Conservation (phyloP, 2,113 vertebrate genomes). For the human region GRCh38 chr19:6791501-6792000, state of each 20-base stretch:
- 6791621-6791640: neutral
- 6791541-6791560: neutral
- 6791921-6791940: neutral
- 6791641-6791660: neutral
- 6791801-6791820: neutral
- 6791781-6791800: neutral
- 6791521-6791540: too few species aligned
- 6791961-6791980: neutral
- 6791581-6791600: neutral
- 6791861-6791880: neutral
- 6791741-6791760: neutral
- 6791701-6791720: neutral
- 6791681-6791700: too few species aligned
- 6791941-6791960: neutral
- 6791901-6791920: neutral
- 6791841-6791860: neutral
- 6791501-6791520: too few species aligned
- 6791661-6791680: neutral
- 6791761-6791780: neutral
- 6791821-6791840: neutral
- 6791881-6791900: neutral
- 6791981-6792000: neutral
- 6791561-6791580: neutral
- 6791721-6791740: neutral
- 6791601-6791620: neutral